Conservation (phyloP, 2,797 vertebrate species). For the Sternotherus odoratus region DNA sequence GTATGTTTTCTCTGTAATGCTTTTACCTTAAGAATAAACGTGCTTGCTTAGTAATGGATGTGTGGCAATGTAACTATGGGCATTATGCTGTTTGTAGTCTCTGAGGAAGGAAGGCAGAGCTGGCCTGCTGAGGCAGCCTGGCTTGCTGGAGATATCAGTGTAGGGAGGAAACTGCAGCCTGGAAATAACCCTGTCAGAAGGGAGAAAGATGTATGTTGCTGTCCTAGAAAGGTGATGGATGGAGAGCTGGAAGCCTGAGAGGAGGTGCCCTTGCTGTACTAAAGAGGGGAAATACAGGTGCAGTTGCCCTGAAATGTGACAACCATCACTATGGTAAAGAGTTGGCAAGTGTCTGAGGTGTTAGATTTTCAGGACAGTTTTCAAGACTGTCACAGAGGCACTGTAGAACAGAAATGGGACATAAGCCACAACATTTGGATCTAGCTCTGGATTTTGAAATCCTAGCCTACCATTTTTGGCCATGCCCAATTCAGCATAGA, state of each 20-base stretch:
- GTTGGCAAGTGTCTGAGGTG: not conserved
- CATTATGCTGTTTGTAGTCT: too few species aligned
- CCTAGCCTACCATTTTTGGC: rapidly evolving
- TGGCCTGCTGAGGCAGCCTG: not conserved
- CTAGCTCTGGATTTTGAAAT: not conserved
- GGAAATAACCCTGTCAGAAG: not conserved
- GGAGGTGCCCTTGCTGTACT: not conserved
- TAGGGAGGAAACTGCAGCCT: not conserved
- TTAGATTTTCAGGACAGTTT: not conserved
- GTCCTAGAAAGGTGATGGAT: too few species aligned
- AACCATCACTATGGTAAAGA: not conserved
- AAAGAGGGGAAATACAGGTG: too few species aligned
- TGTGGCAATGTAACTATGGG: not conserved
- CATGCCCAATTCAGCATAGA: not conserved
- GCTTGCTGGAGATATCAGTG: not conserved
- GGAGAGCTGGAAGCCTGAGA: not conserved
- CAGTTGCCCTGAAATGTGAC: too few species aligned
- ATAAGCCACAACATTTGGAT: not conserved
- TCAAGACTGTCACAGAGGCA: not conserved
- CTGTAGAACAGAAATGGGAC: not conserved
- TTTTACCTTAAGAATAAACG: not conserved
- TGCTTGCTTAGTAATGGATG: not conserved
- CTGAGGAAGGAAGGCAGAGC: not conserved
- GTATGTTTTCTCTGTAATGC: not conserved
- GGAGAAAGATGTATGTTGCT: not conserved